phyloP scores from a whole-genome alignment of 2,113 vertebrate species.

The Nothoprocta pentlandii region DNA sequence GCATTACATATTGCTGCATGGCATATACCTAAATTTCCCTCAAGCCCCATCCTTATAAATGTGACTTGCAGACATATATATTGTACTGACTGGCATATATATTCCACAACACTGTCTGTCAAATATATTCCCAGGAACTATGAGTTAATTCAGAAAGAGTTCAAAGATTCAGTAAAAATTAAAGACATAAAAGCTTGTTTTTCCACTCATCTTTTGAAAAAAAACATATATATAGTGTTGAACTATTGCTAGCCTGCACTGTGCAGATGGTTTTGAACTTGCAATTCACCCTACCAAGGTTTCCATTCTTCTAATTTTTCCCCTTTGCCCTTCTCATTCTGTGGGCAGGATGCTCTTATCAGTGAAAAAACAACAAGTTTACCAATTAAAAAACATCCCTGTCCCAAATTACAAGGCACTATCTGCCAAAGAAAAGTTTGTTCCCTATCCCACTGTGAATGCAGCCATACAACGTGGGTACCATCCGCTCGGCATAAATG shows the following conservation, averaged over 20 bases:
- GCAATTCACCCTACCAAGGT: neutral
- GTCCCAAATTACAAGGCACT: neutral
- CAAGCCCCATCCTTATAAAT: rapidly evolving
- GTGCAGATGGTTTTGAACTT: neutral
- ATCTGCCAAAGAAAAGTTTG: conserved; percentile 41
- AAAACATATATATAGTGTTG: neutral
- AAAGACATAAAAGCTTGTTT: neutral
- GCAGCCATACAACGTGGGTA: neutral
- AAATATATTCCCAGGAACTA: neutral
- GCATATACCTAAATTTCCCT: rapidly evolving
- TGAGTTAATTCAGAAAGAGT: neutral
- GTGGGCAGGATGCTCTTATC: neutral
- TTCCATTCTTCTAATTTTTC: neutral
- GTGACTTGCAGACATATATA: neutral
- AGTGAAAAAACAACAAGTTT: neutral
- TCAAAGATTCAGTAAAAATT: neutral
- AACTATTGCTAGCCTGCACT: neutral
- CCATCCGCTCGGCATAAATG: neutral
- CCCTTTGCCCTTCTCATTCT: neutral
- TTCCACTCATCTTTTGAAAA: neutral
- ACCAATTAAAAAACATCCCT: neutral
- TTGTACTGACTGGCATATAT: neutral
- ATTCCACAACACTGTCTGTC: too few species aligned
- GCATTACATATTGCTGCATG: neutral
- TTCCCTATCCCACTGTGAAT: neutral